Base-by-base conservation (phyloP, 2,797 vertebrate species). In the Artibeus jamaicensis region DNA sequence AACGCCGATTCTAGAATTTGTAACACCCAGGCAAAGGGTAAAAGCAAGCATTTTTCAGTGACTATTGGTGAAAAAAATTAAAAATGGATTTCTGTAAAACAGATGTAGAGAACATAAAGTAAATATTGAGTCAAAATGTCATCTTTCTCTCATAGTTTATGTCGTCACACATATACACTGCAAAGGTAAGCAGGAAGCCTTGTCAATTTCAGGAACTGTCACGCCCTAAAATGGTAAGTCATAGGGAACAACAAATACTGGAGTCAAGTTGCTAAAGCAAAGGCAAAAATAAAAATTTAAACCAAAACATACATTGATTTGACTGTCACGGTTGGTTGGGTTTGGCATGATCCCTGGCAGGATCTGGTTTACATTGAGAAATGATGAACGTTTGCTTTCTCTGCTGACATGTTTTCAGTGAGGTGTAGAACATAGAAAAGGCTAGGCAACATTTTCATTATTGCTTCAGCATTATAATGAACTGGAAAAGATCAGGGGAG, bases 261-360 rank as follows among this genome's bases (percentile, higher is more conserved):
- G 86, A 93, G 24, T 95, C 48, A 93, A 91, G 65, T 7, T 97
- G 53, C 68, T 91, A 86, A 89, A 71, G 93, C 0, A 24, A 88
- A 93, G 85, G 76, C 67, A 53, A 93, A 97, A 97, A 86, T 90
- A 95, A 88, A 96, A 97, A 62, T 79, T 82, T 59, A 90, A 97
- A 96, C 65, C 53, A 92, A 96, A 95, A 93, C 71, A 93, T 32
- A 6, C 96, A 97, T 94, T 18, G 8, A 67, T 97, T 97, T 85
- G 59, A 48, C 79, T 95, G 79, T 91, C 89, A 90, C 2, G 94
- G 89, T 79, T 85, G 73, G 96, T 15, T 89, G 73, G 85, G 57
- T 93, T 95, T 97, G 94, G 97, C 95, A 96, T 22, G 78, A 59
- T 97, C 94, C 85, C 15, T 39, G 88, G 46, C 21, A 97, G 48